Conservation (phyloP, 1,140 invertebrate species). For the Atopsyche davidsoni region DNA sequence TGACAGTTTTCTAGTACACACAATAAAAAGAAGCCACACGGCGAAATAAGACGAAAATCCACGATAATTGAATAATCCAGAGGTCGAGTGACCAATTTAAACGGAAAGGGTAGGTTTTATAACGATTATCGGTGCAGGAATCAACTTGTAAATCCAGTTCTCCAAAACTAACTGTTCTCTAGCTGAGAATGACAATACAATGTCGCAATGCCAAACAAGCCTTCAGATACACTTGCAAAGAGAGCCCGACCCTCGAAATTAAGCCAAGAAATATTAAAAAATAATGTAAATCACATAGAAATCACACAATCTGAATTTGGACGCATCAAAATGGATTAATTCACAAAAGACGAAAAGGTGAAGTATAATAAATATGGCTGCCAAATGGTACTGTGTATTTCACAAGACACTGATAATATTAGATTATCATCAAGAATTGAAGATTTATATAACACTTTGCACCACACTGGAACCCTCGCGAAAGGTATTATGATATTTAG, state of each 20-base stretch:
- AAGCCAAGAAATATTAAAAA: no score
- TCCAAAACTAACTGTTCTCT: slow-evolving; percentile 12
- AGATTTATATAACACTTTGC: slow-evolving; percentile 6
- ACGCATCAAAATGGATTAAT: no score
- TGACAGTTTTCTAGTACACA: no score
- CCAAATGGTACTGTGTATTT: slow-evolving; percentile 16
- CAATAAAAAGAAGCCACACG: no score
- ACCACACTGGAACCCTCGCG: slow-evolving; percentile 1
- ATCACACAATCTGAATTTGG: no score
- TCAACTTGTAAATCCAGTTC: slow-evolving; percentile 10
- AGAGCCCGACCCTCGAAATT: no score
- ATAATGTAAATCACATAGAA: slow-evolving; percentile 2
- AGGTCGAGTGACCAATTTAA: no score
- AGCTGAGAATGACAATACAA: slow-evolving; percentile 13
- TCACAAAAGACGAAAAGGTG: slow-evolving; percentile 12
- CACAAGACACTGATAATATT: slow-evolving; percentile 17
- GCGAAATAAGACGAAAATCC: no score
- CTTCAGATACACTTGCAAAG: no score
- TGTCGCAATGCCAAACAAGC: slow-evolving; percentile 16
- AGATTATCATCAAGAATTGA: not conserved
- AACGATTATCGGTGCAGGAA: no score
- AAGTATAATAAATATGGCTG: slow-evolving; percentile 17
- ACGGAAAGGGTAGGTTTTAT: no score
- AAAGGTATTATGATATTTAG: slow-evolving; percentile 6
- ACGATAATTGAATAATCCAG: no score